phyloP scores from a whole-genome alignment of 2,797 vertebrate genomes.

The Brotula barbata region DNA sequence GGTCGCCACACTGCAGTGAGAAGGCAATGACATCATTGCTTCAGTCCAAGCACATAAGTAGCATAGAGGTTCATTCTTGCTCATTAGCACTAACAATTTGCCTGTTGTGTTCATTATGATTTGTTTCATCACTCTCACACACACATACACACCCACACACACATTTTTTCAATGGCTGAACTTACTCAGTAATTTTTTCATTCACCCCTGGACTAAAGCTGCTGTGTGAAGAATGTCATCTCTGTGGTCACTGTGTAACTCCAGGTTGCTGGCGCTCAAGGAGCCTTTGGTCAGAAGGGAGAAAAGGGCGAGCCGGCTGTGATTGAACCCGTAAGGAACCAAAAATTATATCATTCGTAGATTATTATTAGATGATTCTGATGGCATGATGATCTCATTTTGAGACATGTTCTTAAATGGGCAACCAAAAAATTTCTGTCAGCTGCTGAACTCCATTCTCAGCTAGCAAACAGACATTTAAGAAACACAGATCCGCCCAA shows the following conservation, averaged over 20 bases:
- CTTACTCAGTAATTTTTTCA: slow-evolving; percentile 15
- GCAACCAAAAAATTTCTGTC: too few relatives aligned
- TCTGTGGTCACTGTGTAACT: slow-evolving; percentile 51
- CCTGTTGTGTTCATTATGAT: slow-evolving; percentile 27
- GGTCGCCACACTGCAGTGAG: slow-evolving; percentile 36
- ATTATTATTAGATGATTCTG: not conserved
- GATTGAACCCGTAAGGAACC: slow-evolving; percentile 91
- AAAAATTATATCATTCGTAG: not conserved
- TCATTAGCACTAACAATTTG: slow-evolving; percentile 52
- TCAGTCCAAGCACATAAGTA: slow-evolving; percentile 55
- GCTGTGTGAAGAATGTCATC: slow-evolving; percentile 36
- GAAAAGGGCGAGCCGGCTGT: slow-evolving; percentile 97
- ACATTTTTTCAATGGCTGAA: slow-evolving; percentile 13
- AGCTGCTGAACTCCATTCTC: not conserved
- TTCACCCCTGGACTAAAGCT: slow-evolving; percentile 9
- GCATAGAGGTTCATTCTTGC: slow-evolving; percentile 17
- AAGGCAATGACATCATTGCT: slow-evolving; percentile 53
- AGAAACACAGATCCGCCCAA: not conserved
- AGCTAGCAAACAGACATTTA: too few relatives aligned
- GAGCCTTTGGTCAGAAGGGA: slow-evolving; percentile 89
- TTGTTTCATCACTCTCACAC: too few relatives aligned
- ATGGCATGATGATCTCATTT: not conserved
- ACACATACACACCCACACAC: too few relatives aligned
- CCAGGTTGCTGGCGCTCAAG: slow-evolving; percentile 85
- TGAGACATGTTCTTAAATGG: too few relatives aligned